Percentiles rank a stretch among this genome's conserved stretches.
phyloP scores from a whole-genome alignment of 2,797 vertebrate genomes.

The Paguma larvata region DNA sequence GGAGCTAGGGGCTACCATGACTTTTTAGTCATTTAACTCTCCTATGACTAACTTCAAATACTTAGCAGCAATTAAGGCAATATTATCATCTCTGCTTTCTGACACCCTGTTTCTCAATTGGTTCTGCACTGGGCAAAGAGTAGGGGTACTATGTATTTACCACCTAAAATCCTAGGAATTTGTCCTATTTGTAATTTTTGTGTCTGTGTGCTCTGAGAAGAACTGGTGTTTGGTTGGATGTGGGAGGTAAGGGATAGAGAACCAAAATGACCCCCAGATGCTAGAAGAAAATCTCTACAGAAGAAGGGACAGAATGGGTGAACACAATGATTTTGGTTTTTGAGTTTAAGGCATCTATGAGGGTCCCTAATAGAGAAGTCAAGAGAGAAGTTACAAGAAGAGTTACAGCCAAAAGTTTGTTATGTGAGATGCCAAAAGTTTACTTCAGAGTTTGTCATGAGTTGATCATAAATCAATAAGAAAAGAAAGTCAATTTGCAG shows the following conservation, averaged over 20 bases:
- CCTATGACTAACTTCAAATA: not conserved
- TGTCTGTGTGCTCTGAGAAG: not conserved
- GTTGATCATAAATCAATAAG: constrained; percentile 3
- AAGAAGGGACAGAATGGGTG: not conserved
- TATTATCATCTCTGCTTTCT: not conserved
- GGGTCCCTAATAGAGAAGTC: not conserved
- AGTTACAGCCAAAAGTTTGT: not conserved
- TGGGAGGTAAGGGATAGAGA: not conserved
- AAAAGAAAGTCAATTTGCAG: not conserved
- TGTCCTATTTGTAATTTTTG: not conserved
- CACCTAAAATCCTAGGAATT: not conserved
- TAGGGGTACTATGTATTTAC: not conserved
- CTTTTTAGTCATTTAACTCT: not conserved
- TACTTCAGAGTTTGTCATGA: not conserved
- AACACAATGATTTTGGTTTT: constrained; percentile 12
- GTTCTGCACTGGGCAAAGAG: not conserved
- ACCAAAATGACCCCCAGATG: not conserved
- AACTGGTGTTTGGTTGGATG: not conserved
- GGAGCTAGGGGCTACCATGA: not conserved
- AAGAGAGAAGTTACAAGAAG: not conserved
- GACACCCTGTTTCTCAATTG: not conserved
- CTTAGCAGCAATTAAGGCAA: not conserved
- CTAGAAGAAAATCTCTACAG: not conserved
- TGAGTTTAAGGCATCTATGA: not conserved
- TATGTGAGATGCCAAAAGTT: not conserved